Conservation (phyloP, 2,888 invertebrate species). For the Campoletis raptor region DNA sequence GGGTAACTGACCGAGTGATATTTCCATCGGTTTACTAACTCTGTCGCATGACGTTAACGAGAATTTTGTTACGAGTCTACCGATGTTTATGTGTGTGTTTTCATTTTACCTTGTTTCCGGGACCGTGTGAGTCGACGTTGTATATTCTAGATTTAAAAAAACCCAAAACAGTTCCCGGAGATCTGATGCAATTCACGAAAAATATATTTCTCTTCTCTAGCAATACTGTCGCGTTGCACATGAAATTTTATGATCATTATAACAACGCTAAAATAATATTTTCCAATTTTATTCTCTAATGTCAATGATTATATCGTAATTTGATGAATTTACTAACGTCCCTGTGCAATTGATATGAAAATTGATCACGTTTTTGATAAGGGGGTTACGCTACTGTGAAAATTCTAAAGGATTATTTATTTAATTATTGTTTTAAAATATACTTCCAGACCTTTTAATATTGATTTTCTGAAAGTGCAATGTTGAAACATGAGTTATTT, state of each 20-base stretch:
- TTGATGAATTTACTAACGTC: background rate
- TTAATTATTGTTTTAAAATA: no score
- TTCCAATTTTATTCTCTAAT: background rate
- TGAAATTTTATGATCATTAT: background rate
- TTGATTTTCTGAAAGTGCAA: no score
- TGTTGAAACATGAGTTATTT: no score
- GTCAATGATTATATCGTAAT: background rate
- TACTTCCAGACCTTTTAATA: no score
- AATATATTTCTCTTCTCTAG: background rate
- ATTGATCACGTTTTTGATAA: background rate
- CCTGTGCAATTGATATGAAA: background rate
- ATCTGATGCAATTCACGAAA: background rate
- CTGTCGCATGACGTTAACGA: conserved; percentile 60
- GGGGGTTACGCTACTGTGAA: background rate
- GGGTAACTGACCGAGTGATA: conserved; percentile 56
- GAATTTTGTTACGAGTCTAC: conserved; percentile 48
- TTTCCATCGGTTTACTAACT: conserved; percentile 53
- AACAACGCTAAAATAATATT: background rate
- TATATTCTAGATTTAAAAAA: background rate
- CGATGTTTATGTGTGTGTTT: background rate
- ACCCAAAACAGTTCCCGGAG: background rate
- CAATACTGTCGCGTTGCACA: background rate
- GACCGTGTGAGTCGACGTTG: background rate
- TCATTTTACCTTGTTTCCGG: background rate
- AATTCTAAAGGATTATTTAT: no score